Conservation (phyloP, 1,140 invertebrate species). For the Ostrea denselamellosa region DNA sequence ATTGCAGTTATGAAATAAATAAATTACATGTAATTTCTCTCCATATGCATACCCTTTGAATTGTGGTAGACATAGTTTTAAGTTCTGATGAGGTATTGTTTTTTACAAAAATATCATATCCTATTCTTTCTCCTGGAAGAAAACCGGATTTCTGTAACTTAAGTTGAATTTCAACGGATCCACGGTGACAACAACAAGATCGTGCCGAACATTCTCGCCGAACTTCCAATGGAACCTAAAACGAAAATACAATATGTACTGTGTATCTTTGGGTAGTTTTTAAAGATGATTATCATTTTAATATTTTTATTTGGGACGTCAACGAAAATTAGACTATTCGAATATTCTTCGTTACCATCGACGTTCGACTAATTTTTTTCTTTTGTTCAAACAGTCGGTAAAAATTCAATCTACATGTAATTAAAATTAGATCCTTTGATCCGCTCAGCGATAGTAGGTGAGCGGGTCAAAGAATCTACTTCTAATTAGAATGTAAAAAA, state of each 20-base stretch:
- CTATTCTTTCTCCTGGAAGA: conserved; percentile 69
- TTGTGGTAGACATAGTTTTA: conserved; percentile 53
- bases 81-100: conserved; percentile 66
- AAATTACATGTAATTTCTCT: neutral
- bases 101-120: conserved; percentile 63
- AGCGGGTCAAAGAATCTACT: too few relatives aligned
- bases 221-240: neutral
- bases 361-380: too few relatives aligned
- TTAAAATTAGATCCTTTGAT: too few relatives aligned
- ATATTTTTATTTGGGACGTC: too few relatives aligned
- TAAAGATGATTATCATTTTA: too few relatives aligned
- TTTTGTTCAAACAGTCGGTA: too few relatives aligned
- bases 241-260: neutral
- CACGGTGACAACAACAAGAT: conserved; percentile 67
- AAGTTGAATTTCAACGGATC: conserved; percentile 58
- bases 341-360: too few relatives aligned
- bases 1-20: neutral
- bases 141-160: conserved; percentile 66
- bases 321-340: too few relatives aligned
- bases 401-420: too few relatives aligned
- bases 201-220: neutral
- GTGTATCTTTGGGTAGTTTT: neutral
- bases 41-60: conserved; percentile 61
- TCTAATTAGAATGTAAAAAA: too few relatives aligned
- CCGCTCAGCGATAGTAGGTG: too few relatives aligned